Base-by-base conservation (phyloP, 53 echinoderm and acorn worm species). In the Antedon mediterranea region DNA sequence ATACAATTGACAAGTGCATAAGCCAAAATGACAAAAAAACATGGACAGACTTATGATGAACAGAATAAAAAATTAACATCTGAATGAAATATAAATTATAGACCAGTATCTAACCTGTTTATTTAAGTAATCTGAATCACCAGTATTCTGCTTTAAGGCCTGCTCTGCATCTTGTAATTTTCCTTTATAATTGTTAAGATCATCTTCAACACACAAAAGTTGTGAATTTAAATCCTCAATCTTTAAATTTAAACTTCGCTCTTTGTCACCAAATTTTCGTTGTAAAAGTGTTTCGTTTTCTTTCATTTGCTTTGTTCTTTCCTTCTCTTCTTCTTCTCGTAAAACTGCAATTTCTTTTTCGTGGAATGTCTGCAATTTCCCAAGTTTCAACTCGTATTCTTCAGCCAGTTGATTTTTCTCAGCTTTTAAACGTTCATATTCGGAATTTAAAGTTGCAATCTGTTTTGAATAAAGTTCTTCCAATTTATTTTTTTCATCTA, bases 341-440 rank as follows among this genome's bases (percentile, higher is more conserved):
- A 98, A 77, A 20, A 84, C 92, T 3, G 82, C 87, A 0, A 98
- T 84, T 73, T 98, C 98, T 37, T 88, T 75, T 71, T 98, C 98
- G 34, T 98, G 87, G 73, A 98, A 98, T 0, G 98, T 92, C 34
- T 98, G 92, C 4, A 89, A 80, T 77, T 98, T 98, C 29, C 85
- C 87, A 0, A 98, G 75, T 73, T 98, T 98, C 30, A 81, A 74
- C 71, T 98, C 98, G 72, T 98, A 98, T 80, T 98, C 98, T 33
- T 92, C 88, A 31, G 72, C 71, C 0, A 86, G 71, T 41, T 90
- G 88, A 13, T 80, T 84, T 83, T 88, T 92, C 30, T 98, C 90
- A 13, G 28, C 33, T 14, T 79, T 84, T 33, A 98, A 72, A 70
- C 71, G 75, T 15, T 90, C 88, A 72, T 75, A 82, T 44, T 86